Evolutionary conservation across 2,888 invertebrate species (phyloP).

Genomic region (Cremastinae sp.): DNA sequence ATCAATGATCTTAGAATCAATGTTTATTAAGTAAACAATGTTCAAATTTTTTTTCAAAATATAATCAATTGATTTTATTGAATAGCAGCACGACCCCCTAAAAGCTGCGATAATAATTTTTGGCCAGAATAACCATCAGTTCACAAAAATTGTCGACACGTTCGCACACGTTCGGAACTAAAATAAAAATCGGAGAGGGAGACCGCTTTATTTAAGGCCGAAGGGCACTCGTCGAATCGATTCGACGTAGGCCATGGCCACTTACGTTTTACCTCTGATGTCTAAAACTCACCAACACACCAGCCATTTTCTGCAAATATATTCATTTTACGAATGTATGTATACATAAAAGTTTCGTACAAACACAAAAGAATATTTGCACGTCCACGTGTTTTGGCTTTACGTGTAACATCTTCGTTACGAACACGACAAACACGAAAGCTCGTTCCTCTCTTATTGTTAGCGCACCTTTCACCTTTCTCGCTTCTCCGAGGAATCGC

Average conservation of each 20-base stretch:
- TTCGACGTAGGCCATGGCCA: slow-evolving; percentile 65
- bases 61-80: too few species aligned
- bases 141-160: slow-evolving; percentile 8
- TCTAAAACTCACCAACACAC: background rate
- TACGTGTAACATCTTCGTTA: background rate
- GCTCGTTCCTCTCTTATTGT: too few species aligned
- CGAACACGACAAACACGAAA: background rate
- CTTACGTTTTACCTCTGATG: slow-evolving; percentile 27
- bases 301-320: slow-evolving; percentile 1
- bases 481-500: background rate
- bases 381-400: background rate
- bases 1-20: too few species aligned
- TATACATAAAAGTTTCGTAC: background rate
- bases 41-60: too few species aligned
- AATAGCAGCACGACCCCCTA: too few species aligned
- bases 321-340: background rate
- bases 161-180: slow-evolving; percentile 20
- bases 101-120: too few species aligned
- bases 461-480: background rate
- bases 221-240: slow-evolving; percentile 68
- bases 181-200: slow-evolving; percentile 49
- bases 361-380: background rate
- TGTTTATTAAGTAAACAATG: too few species aligned
- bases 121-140: slow-evolving; percentile 15
- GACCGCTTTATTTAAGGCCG: slow-evolving; percentile 64